These are phyloP conservation scores for Trematocara variabile DNA, from an alignment of 2,113 vertebrate genomes.

Conservation along the genomic window DNA sequence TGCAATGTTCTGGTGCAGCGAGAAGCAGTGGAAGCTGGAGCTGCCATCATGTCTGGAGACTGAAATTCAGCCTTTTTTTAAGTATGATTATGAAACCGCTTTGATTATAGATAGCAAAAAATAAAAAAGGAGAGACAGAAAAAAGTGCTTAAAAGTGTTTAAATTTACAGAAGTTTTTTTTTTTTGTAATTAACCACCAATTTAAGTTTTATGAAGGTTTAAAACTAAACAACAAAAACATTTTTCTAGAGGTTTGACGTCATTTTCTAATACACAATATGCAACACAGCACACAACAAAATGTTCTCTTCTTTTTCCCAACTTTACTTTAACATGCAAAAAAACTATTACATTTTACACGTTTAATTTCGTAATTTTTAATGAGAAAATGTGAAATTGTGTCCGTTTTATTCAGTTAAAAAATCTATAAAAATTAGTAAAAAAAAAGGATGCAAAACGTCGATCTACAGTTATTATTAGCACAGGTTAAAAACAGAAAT, in stretches of 20 bases:
- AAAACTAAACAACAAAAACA: neutral
- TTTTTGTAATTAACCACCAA: neutral
- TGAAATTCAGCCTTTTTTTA: neutral
- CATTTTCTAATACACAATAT: neutral
- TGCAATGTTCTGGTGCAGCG: neutral
- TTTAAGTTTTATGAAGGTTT: neutral
- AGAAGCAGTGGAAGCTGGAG: neutral
- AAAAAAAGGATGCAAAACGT: neutral
- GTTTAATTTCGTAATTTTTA: neutral
- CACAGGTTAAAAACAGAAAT: neutral
- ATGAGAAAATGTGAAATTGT: neutral
- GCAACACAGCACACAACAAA: neutral
- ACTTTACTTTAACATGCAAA: neutral
- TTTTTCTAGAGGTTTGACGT: neutral
- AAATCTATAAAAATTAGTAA: rapidly evolving
- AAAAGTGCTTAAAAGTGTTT: neutral
- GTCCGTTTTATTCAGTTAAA: rapidly evolving
- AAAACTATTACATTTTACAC: neutral
- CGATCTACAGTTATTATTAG: rapidly evolving
- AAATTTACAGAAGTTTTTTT: neutral
- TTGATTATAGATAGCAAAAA: neutral
- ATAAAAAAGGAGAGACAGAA: neutral
- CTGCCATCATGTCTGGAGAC: neutral
- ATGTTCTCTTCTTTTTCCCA: neutral
- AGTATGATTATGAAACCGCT: neutral